Percentiles rank a stretch among this genome's conserved stretches.
phyloP scores from a whole-genome alignment of 2,888 invertebrate species.

The Pollenia griseotomentosa region DNA sequence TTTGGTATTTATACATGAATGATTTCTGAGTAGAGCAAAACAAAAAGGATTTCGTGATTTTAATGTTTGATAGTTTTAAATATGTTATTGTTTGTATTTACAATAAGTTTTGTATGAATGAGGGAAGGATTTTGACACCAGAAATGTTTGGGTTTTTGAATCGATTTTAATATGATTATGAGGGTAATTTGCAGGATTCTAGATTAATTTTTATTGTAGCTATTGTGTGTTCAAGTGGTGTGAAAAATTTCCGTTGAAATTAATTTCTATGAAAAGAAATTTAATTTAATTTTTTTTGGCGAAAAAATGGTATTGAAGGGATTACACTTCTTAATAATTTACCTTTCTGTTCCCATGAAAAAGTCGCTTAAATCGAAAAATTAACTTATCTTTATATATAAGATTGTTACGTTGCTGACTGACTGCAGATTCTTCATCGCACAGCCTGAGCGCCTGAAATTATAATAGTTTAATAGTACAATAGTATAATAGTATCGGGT shows the following conservation, averaged over 20 bases:
- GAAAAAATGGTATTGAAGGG: no score
- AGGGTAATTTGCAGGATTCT: slow-evolving; percentile 57
- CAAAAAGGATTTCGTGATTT: slow-evolving; percentile 7
- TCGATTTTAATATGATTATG: slow-evolving; percentile 49
- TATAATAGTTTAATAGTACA: no score
- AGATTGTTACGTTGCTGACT: no score
- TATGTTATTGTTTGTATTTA: slow-evolving; percentile 1
- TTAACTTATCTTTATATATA: no score
- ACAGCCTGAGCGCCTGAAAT: no score
- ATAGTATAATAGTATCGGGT: no score
- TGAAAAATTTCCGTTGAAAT: not conserved
- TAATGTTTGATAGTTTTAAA: slow-evolving; percentile 33
- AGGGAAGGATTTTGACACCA: slow-evolving; percentile 2
- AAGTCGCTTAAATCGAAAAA: no score
- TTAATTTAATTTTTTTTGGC: no score
- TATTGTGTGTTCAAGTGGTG: not conserved
- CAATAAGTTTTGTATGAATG: not conserved
- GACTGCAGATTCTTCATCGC: no score
- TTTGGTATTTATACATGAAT: slow-evolving; percentile 56
- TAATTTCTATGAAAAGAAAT: not conserved
- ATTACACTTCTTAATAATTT: no score
- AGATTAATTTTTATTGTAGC: not conserved
- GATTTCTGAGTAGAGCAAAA: slow-evolving; percentile 39
- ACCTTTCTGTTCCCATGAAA: no score
- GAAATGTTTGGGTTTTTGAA: not conserved